Evolutionary conservation across 2,113 vertebrate genomes (phyloP), one percentile per base, ranked within the genome.

Genomic region (Gulo gulo): DNA sequence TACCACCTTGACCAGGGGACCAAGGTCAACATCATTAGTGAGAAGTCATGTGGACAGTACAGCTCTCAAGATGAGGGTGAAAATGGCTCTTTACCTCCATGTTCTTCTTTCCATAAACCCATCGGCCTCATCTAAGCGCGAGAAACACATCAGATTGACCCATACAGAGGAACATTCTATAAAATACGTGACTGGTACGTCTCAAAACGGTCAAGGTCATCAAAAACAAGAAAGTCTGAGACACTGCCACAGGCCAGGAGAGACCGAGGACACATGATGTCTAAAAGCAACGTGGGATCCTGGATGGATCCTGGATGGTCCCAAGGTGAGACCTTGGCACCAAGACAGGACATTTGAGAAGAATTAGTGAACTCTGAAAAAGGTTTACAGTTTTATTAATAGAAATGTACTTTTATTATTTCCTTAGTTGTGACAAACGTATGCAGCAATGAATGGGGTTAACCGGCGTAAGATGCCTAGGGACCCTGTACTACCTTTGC

Each of bases 401-500:
- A 71, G 78, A 7, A 20, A 29, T 0, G 6, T 1, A 4, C 9
- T 29, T 4, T 1, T 1, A 12, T 24, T 50, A 57, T 20, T 52
- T 73, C 52, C 29, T 92, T 23, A 6, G 29, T 16, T 50, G 78
- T 87, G 24, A 31, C 13, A 59, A 85, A 71, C 6, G 6, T 6
- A 12, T 2, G 2, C 0, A 11, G 26, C 31, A 1, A 34, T 9
- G 12, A 4, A 36, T 36, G n/a, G 81, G 3, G 20, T 4, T 21
- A 92, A 59, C 47, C 3, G 4, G 24, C 13, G 7, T 71, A 52
- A 10, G 26, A 4, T 36, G 2, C 7, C 5, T 12, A 57, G 65
- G 26, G 36, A 47, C 14, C 24, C 14, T 52, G 55, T 65, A 2
- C 14, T 21, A 26, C 55, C 26, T 85, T n/a, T 26, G 36, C 2